Evolutionary conservation across 2,888 invertebrate species (phyloP).

Genomic region (Didymodactylos carnosus): DNA sequence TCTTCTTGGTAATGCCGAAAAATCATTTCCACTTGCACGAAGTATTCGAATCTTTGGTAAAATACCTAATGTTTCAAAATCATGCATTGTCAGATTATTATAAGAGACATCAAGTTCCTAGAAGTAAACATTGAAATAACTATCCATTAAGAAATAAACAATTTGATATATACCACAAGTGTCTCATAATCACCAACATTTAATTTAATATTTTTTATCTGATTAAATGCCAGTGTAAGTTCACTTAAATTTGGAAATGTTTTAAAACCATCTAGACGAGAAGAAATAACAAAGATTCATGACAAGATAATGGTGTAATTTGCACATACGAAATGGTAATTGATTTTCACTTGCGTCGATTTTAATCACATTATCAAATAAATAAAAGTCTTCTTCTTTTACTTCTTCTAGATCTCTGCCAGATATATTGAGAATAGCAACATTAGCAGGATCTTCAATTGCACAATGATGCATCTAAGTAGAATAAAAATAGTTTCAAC

Average conservation of each 20-base stretch:
- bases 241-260: slow-evolving; percentile 27
- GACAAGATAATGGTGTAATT: not conserved
- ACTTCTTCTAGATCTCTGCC: slow-evolving; percentile 24
- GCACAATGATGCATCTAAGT: slow-evolving; percentile 31
- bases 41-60: slow-evolving; percentile 25
- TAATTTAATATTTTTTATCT: slow-evolving; percentile 24
- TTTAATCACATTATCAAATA: slow-evolving; percentile 33
- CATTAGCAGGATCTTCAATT: slow-evolving; percentile 30
- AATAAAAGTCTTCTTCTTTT: slow-evolving; percentile 27
- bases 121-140: slow-evolving; percentile 3
- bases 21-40: slow-evolving; percentile 28
- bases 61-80: slow-evolving; percentile 26
- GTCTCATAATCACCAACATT: slow-evolving; percentile 22
- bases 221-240: slow-evolving; percentile 30
- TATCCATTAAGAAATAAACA: not conserved
- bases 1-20: slow-evolving; percentile 24
- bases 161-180: slow-evolving; percentile 23
- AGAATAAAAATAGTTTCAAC: not conserved
- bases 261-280: slow-evolving; percentile 25
- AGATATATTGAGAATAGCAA: slow-evolving; percentile 29
- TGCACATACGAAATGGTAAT: slow-evolving; percentile 27
- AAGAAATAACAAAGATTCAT: not conserved
- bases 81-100: slow-evolving; percentile 29
- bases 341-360: slow-evolving; percentile 32
- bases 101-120: slow-evolving; percentile 32